phyloP scores from a whole-genome alignment of 2,797 vertebrate genomes.

The Hephaestus fuliginosus region DNA sequence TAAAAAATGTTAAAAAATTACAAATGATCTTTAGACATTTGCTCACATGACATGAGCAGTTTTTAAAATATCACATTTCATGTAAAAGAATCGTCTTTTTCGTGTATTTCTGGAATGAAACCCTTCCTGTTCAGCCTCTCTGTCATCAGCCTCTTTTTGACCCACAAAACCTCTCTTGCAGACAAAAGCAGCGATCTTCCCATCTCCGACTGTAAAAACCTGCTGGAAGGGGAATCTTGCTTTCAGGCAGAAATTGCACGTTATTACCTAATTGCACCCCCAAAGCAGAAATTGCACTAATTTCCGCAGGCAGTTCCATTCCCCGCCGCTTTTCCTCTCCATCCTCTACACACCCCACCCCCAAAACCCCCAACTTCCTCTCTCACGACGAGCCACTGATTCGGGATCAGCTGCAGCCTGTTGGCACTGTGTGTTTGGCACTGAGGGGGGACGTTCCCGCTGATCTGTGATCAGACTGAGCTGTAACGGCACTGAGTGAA shows the following conservation, averaged over 20 bases:
- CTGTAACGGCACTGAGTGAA: slow-evolving; percentile 74
- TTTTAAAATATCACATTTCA: slow-evolving; percentile 10
- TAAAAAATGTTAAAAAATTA: not conserved
- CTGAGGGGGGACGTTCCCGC: slow-evolving; percentile 63
- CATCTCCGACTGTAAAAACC: slow-evolving; percentile 10
- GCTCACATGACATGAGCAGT: not conserved
- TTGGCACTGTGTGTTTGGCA: slow-evolving; percentile 76
- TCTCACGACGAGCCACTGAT: slow-evolving; percentile 39
- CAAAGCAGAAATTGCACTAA: slow-evolving; percentile 60
- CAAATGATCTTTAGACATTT: slow-evolving; percentile 4
- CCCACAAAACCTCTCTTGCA: slow-evolving; percentile 8
- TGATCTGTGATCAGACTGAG: slow-evolving; percentile 67
- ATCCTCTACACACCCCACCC: not conserved
- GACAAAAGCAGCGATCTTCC: slow-evolving; percentile 6
- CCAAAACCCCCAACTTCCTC: not conserved
- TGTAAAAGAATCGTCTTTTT: not conserved
- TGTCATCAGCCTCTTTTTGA: slow-evolving; percentile 14
- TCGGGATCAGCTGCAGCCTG: slow-evolving; percentile 64
- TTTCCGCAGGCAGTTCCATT: slow-evolving; percentile 40
- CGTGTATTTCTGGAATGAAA: slow-evolving; percentile 26
- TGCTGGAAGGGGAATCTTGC: slow-evolving; percentile 30
- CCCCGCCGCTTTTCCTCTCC: slow-evolving; percentile 4
- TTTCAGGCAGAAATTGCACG: slow-evolving; percentile 66
- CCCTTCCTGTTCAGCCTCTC: not conserved
- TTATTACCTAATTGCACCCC: slow-evolving; percentile 73